A percentile compares a stretch with the other conserved stretches of the same genome.
Evolutionary conservation across 2,888 invertebrate species (phyloP).

Genomic region (Himalopsyche anomala): DNA sequence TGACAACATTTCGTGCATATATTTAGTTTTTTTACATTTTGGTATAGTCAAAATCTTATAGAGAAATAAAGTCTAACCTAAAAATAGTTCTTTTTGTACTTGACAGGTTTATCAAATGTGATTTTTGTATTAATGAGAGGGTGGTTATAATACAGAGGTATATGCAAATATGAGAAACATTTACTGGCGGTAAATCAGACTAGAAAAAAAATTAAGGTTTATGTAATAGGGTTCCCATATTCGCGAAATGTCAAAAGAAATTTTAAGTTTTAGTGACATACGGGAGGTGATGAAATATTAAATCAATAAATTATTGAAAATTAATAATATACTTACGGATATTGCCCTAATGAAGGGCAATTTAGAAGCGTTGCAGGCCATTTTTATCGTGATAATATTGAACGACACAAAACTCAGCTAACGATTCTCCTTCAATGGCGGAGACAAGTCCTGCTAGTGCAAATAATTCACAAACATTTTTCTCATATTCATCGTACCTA

Average conservation of each 20-base stretch:
- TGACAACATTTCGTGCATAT: too few species aligned
- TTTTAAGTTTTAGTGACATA: slow-evolving; percentile 19
- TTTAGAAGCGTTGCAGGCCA: slow-evolving; percentile 63
- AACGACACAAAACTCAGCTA: slow-evolving; percentile 38
- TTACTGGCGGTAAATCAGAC: background rate
- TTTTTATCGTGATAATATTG: slow-evolving; percentile 50
- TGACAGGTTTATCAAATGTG: background rate
- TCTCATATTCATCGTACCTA: background rate
- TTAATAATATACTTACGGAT: slow-evolving; percentile 54
- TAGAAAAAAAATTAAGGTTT: slow-evolving; percentile 52
- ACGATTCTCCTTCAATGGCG: slow-evolving; percentile 47
- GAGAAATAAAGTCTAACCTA: background rate
- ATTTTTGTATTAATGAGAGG: background rate
- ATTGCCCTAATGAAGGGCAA: slow-evolving; percentile 56
- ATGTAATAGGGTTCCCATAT: slow-evolving; percentile 57
- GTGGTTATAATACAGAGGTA: background rate
- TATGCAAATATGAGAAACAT: background rate
- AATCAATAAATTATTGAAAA: slow-evolving; percentile 15
- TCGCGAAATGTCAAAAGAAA: slow-evolving; percentile 52
- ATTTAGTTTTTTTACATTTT: too few species aligned
- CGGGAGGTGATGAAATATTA: background rate
- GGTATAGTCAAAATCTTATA: too few species aligned
- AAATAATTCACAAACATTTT: background rate
- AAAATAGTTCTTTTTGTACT: background rate
- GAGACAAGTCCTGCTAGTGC: slow-evolving; percentile 22